phyloP scores from a whole-genome alignment of 2,797 vertebrate genomes.

The Enteromius paludinosus region DNA sequence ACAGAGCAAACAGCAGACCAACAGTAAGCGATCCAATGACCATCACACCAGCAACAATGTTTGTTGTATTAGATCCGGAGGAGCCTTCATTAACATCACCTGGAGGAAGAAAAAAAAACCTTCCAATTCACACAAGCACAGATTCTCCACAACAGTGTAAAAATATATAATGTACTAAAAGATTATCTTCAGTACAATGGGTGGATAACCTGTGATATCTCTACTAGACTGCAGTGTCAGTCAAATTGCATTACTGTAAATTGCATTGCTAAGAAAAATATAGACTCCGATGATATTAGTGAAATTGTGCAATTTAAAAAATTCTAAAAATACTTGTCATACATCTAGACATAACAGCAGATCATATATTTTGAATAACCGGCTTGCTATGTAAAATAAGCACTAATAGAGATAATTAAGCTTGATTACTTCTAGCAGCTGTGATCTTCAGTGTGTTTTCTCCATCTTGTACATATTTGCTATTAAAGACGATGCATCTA shows the following conservation, averaged over 20 bases:
- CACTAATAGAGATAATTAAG: not conserved
- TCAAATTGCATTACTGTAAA: not conserved
- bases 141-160: not conserved
- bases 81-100: accelerated
- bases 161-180: not conserved
- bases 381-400: not conserved
- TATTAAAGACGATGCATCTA: constrained; percentile 66
- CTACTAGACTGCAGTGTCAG: not conserved
- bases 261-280: not conserved
- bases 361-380: not conserved
- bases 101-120: not conserved
- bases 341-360: not conserved
- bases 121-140: not conserved
- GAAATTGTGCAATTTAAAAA: not conserved
- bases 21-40: constrained; percentile 70
- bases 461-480: constrained; percentile 44
- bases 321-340: not conserved
- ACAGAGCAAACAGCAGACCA: constrained; percentile 63
- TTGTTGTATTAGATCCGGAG: not conserved
- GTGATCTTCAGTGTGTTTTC: accelerated
- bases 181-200: not conserved
- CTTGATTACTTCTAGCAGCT: not conserved
- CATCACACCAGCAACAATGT: constrained; percentile 62
- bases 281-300: not conserved
- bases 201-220: not conserved